Base-by-base conservation (phyloP, 2,888 invertebrate genomes). In the Pomacea canaliculata region DNA sequence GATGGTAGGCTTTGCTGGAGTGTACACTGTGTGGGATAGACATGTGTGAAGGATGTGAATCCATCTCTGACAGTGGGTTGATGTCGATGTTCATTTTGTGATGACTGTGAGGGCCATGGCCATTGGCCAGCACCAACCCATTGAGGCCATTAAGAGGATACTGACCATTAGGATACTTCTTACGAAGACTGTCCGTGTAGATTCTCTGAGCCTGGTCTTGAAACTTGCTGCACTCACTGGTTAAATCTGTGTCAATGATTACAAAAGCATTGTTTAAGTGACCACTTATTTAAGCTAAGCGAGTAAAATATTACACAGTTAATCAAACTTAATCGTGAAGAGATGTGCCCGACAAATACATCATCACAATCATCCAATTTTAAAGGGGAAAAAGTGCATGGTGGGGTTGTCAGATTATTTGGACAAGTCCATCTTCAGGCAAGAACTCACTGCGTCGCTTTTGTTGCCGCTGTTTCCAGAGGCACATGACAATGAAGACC, bases 401-500 rank as follows among this genome's bases (percentile, higher is more conserved):
- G 37, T 37, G 37, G 37, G 37, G 37, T 3, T 37, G 37, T 37
- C 37, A 37, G 37, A 37, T 37, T 37, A 37, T 37, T 37, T 37
- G 37, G 37, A 5, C 37, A 37, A 37, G 37, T 1, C 37, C 37
- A 37, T 37, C 5, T 37, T 37, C 37, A 1, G 37, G 37, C 37
- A 37, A 37, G 37, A 18, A 76, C 79, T 78, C 73, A 79, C 79
- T 76, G 16, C 76, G 84, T 49, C 85, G 81, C 59, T 88, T 80
- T 79, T 88, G 90, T 79, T 89, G 89, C 23, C 89, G 80, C 79
- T 90, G 89, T 80, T 89, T 89, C 85, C 87, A 86, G 81, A 87
- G 87, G 75, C 90, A 90, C 87, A 90, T 89, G 69, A 85, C 85
- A 83, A 90, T 88, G 79, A 90, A 88, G 27, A 89, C 82, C 12